These are phyloP conservation scores for Ginglymostoma cirratum DNA, from an alignment of 2,113 vertebrate species.

Conservation along the genomic window DNA sequence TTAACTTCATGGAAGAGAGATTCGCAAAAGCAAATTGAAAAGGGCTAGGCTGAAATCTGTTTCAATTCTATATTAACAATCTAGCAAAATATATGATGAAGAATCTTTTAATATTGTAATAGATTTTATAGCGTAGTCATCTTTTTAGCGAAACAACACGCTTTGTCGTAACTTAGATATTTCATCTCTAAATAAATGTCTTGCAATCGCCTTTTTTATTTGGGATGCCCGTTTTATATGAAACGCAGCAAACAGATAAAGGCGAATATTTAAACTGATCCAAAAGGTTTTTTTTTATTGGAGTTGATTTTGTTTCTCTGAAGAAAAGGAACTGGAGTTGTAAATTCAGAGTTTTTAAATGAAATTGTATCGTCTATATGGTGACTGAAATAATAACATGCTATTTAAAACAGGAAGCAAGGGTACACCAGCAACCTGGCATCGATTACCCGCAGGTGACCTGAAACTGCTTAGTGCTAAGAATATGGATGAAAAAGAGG, in stretches of 20 bases:
- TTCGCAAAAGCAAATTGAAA: slow-evolving; percentile 11
- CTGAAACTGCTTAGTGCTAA: neutral
- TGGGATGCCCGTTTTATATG: neutral
- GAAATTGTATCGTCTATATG: neutral
- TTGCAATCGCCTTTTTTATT: neutral
- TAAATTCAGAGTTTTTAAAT: neutral
- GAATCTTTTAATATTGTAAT: neutral
- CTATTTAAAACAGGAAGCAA: neutral
- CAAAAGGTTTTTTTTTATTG: neutral
- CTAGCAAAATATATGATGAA: neutral
- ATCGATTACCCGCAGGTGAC: neutral
- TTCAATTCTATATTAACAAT: neutral
- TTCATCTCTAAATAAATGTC: neutral
- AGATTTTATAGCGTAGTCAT: neutral
- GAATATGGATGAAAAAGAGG: neutral
- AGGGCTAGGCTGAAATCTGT: slow-evolving; percentile 5
- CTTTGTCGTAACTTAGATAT: neutral
- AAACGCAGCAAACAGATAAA: neutral
- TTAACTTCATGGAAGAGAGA: slow-evolving; percentile 11
- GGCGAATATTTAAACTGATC: neutral
- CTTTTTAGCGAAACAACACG: neutral
- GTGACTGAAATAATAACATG: neutral
- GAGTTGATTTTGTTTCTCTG: neutral
- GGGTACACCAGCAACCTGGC: neutral
- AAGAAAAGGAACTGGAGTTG: neutral